phyloP scores from a whole-genome alignment of 2,797 vertebrate genomes.

The Protonibea diacanthus region DNA sequence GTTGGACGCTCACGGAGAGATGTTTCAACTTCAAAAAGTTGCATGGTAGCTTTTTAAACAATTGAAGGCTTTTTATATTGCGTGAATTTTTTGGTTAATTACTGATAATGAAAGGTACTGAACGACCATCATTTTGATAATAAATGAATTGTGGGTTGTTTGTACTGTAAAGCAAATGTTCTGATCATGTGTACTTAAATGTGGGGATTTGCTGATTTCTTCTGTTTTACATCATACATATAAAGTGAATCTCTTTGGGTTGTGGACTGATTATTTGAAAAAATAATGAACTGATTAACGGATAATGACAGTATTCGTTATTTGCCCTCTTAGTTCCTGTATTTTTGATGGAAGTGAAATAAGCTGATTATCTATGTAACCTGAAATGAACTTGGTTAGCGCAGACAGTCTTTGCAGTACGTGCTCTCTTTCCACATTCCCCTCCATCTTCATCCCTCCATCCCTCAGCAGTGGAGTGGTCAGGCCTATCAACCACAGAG shows the following conservation, averaged over 20 bases:
- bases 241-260: neutral
- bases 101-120: too few species aligned
- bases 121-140: neutral
- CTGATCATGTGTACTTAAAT: neutral
- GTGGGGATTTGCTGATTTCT: neutral
- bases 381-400: conserved; percentile 53
- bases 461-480: conserved; percentile 73
- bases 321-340: neutral
- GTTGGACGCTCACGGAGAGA: neutral
- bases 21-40: neutral
- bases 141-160: neutral
- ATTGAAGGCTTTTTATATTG: too few species aligned
- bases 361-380: conserved; percentile 21
- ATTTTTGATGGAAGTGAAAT: conserved; percentile 11
- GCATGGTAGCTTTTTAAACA: neutral
- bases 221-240: neutral
- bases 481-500: conserved; percentile 74
- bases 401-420: conserved; percentile 31
- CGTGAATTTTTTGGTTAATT: neutral
- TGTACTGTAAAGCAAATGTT: neutral
- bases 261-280: conserved; percentile 5
- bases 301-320: neutral
- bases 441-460: conserved; percentile 58
- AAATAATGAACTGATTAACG: neutral
- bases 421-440: conserved; percentile 45